These are phyloP conservation scores for Heliconius ethilla DNA, from an alignment of 2,888 invertebrate species.

Conservation along the genomic window DNA sequence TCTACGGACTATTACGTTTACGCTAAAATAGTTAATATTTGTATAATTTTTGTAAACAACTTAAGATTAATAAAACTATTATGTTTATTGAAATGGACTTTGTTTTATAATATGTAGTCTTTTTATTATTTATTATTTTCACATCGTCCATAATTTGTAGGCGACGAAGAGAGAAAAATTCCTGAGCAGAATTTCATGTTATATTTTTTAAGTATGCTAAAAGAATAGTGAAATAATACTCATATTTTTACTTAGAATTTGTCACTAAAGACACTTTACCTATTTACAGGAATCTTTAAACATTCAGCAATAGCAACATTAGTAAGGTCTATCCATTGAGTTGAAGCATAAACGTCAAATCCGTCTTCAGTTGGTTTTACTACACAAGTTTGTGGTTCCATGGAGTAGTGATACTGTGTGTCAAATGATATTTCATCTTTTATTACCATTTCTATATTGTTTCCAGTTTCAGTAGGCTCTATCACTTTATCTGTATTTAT, in stretches of 20 bases:
- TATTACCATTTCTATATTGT: constrained; percentile 68
- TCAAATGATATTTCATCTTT: constrained; percentile 82
- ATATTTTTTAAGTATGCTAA: no score
- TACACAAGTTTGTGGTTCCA: constrained; percentile 88
- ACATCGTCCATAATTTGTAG: no score
- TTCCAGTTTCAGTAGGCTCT: constrained; percentile 64
- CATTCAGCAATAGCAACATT: constrained; percentile 82
- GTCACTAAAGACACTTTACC: constrained; percentile 66
- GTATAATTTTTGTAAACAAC: no score
- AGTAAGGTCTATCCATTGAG: constrained; percentile 84
- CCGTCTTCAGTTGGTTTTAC: constrained; percentile 87
- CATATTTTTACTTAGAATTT: neutral
- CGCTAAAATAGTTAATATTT: constrained; percentile 54
- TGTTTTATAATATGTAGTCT: no score
- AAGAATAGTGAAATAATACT: no score
- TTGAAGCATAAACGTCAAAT: constrained; percentile 84
- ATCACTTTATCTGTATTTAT: constrained; percentile 55
- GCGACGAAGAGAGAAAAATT: no score
- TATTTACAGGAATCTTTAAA: constrained; percentile 82
- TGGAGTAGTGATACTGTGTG: constrained; percentile 87
- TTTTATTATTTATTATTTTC: no score
- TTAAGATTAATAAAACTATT: no score
- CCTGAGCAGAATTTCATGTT: no score
- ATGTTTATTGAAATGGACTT: no score
- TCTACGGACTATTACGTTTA: no score